These are phyloP conservation scores for Chaetodon trifasciatus DNA, from an alignment of 2,797 vertebrate genomes.

Conservation along the genomic window DNA sequence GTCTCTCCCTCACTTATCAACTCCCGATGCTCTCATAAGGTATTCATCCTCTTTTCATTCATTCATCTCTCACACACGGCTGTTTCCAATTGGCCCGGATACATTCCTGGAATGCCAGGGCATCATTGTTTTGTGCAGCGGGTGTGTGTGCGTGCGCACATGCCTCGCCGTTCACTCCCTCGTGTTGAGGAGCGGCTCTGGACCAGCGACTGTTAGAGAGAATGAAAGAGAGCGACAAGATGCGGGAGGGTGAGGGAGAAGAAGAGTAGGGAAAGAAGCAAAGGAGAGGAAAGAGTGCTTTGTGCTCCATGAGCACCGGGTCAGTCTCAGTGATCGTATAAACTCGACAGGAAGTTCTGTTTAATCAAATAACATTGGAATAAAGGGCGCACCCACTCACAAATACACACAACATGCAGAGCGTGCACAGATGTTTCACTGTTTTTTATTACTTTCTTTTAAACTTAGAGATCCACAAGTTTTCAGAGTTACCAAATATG, in stretches of 20 bases:
- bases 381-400: slow-evolving; percentile 2
- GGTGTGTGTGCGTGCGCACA: background rate
- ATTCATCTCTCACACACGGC: slow-evolving; percentile 70
- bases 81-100: slow-evolving; percentile 77
- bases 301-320: background rate
- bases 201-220: slow-evolving; percentile 14
- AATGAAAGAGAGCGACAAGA: slow-evolving; percentile 1
- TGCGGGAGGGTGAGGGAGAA: background rate
- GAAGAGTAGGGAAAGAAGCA: background rate
- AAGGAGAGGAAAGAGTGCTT: background rate
- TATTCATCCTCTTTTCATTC: slow-evolving; percentile 76
- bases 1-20: slow-evolving; percentile 49
- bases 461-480: background rate
- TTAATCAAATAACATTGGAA: slow-evolving; percentile 23
- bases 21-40: slow-evolving; percentile 69
- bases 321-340: slow-evolving; percentile 26
- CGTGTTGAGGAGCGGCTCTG: slow-evolving; percentile 27
- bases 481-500: background rate
- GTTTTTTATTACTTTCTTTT: slow-evolving; percentile 4
- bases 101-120: slow-evolving; percentile 76
- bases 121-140: slow-evolving; percentile 57
- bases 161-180: slow-evolving; percentile 21
- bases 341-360: slow-evolving; percentile 32
- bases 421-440: background rate
- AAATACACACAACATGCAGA: slow-evolving; percentile 12